Conservation (phyloP, 1,140 invertebrate genomes). For the Frieseomelitta varia region DNA sequence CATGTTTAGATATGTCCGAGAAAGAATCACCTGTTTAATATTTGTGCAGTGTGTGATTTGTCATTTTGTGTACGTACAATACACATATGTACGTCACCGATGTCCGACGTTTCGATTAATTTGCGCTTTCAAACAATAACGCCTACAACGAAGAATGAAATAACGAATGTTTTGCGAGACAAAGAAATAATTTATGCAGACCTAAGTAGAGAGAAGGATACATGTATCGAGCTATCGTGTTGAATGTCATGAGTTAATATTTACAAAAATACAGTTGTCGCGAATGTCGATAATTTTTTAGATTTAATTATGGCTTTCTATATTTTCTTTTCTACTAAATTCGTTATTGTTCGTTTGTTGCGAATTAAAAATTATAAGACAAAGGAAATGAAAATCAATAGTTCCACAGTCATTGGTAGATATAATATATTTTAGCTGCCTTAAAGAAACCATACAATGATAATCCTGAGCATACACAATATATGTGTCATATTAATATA, state of each 20-base stretch:
- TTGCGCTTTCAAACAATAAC: neutral
- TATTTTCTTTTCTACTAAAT: neutral
- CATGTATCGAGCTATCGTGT: neutral
- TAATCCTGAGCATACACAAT: neutral
- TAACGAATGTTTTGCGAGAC: neutral
- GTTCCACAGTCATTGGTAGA: slow-evolving; percentile 64
- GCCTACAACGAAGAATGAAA: neutral
- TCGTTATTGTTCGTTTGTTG: neutral
- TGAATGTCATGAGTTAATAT: neutral
- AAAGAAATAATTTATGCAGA: neutral
- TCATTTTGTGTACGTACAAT: neutral
- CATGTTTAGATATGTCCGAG: neutral
- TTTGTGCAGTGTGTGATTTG: neutral
- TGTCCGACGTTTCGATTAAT: neutral
- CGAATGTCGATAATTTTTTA: neutral
- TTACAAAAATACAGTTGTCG: neutral
- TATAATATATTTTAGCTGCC: slow-evolving; percentile 63
- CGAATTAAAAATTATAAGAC: neutral
- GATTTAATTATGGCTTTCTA: neutral
- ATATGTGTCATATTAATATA: slow-evolving; percentile 8
- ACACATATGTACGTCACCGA: neutral
- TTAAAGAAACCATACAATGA: slow-evolving; percentile 67
- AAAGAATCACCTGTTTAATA: neutral
- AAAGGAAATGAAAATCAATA: slow-evolving; percentile 66
- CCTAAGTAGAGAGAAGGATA: neutral